Evolutionary conservation across 1,140 invertebrate genomes (phyloP), one percentile per base, ranked within the genome.

Genomic region (Campoletis sonorensis): DNA sequence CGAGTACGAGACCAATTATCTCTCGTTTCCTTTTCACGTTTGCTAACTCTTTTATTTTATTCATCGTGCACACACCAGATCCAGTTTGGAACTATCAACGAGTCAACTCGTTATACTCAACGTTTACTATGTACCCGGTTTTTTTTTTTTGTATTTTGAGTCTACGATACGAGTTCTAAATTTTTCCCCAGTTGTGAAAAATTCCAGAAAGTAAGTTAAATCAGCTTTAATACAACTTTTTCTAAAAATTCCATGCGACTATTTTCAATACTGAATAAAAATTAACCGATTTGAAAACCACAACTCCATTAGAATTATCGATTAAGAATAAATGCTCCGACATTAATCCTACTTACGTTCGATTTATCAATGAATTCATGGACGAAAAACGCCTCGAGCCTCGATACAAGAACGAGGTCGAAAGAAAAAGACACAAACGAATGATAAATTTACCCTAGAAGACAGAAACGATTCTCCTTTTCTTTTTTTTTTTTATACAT

Each of bases 21-120:
- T 70, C 67, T 70, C 67, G 67, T 70, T 70, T 70, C 67, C 67
- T 70, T 70, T 70, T 70, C 67, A 33, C 67, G 67, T 70, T 33
- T 70, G 67, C 67, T 30, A 33, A 70, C 67, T 30, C 67, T 70
- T 70, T 70, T 70, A 26, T 67, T 67, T 67, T 67, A 33, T 70
- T 33, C 67, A 18, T 33, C 30, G 26, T 18, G 16, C 16, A 33
- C 30, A 70, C 30, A n/a, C 27, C 30, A 70, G 67, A 33, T 70
- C 67, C 27, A 70, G 67, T 70, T 70, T 16, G 30, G 16, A 33
- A 33, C 13, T 30, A 70, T 70, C 67, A 70, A 70, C 67, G 67
- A 70, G 67, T 33, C n/a, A 33, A 70, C 27, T 70, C 67, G 67
- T 70, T 70, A 33, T 18, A n/a, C 67, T 70, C 67, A 15, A n/a